Evolutionary conservation across 23 tunicate species (phyloP).

Genomic region (Halocynthia aurantium): DNA sequence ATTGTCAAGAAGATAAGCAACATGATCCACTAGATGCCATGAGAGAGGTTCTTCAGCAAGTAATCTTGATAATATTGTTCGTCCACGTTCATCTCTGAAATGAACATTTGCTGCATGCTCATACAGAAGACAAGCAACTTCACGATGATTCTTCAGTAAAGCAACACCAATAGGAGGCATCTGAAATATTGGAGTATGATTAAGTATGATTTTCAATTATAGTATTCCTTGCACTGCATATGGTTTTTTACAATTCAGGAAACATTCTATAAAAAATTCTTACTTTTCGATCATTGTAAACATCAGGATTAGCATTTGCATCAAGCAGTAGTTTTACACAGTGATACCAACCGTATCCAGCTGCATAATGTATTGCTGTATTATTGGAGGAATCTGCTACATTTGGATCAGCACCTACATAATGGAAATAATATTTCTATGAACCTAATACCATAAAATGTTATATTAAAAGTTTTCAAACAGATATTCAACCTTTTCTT

Average conservation of each 20-base stretch:
- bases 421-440: not conserved
- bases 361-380: slow-evolving; percentile 96
- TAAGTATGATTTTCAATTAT: too few relatives aligned
- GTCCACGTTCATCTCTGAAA: slow-evolving; percentile 87
- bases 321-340: slow-evolving; percentile 72
- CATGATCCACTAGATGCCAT: slow-evolving; percentile 67
- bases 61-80: slow-evolving; percentile 84
- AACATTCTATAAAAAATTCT: too few relatives aligned
- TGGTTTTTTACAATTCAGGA: too few relatives aligned
- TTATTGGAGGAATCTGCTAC: slow-evolving; percentile 87
- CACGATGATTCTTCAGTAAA: slow-evolving; percentile 81
- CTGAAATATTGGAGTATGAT: slow-evolving; percentile 17
- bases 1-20: slow-evolving; percentile 49
- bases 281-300: slow-evolving; percentile 85
- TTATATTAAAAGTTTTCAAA: too few relatives aligned
- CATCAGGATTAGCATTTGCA: slow-evolving; percentile 80
- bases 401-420: slow-evolving; percentile 92
- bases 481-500: slow-evolving; percentile 46
- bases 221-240: too few relatives aligned
- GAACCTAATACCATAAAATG: too few relatives aligned
- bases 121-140: slow-evolving; percentile 73
- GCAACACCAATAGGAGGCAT: slow-evolving; percentile 99
- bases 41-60: slow-evolving; percentile 80
- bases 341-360: slow-evolving; percentile 99
- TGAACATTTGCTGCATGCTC: slow-evolving; percentile 81